phyloP scores from a whole-genome alignment of 2,797 vertebrate species.

The Enoplosus armatus region DNA sequence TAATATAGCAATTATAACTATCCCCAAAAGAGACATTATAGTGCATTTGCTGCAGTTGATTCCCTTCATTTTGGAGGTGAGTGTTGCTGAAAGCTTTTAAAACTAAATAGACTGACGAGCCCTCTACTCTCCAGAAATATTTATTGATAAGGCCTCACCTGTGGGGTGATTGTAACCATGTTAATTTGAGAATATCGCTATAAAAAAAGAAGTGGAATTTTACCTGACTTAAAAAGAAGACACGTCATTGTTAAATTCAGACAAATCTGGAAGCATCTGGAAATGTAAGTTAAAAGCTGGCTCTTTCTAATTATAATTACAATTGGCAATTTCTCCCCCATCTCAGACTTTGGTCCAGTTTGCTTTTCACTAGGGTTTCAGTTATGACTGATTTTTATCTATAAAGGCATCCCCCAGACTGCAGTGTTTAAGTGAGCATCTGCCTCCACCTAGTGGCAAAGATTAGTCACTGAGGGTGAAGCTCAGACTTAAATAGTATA shows the following conservation, averaged over 20 bases:
- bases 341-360: not conserved
- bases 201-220: not conserved
- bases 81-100: not conserved
- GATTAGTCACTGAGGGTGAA: not conserved
- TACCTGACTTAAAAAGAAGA: not conserved
- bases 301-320: not conserved
- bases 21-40: conserved; percentile 15
- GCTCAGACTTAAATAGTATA: not conserved
- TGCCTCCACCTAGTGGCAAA: conserved; percentile 80
- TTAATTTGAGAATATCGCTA: not conserved
- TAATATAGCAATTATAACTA: conserved; percentile 39
- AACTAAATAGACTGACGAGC: not conserved
- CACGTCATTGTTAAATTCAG: not conserved
- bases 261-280: not conserved
- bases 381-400: not conserved
- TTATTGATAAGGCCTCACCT: not conserved
- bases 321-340: not conserved
- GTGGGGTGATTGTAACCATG: not conserved
- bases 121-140: not conserved
- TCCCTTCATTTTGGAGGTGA: not conserved
- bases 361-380: not conserved
- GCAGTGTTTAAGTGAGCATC: conserved; percentile 41
- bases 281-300: not conserved
- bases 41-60: conserved; percentile 9
- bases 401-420: not conserved